phyloP scores from a whole-genome alignment of 2,797 vertebrate genomes.

The Hyperoplus immaculatus region DNA sequence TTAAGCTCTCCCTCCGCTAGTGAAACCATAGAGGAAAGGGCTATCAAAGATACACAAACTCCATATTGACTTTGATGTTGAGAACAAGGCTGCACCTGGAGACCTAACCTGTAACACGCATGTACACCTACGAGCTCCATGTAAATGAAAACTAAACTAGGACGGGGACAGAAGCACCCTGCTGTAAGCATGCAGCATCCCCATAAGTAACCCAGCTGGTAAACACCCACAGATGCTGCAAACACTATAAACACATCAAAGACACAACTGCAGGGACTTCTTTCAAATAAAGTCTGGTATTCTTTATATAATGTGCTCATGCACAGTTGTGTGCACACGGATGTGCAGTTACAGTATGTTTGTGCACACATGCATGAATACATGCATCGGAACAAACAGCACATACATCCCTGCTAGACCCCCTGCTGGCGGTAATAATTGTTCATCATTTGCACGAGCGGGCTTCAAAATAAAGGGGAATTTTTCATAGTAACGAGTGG shows the following conservation, averaged over 20 bases:
- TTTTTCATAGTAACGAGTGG: conserved; percentile 24
- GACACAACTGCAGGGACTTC: background rate
- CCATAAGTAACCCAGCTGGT: background rate
- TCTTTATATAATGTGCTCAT: conserved; percentile 1
- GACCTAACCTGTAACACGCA: conserved; percentile 18
- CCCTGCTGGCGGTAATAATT: conserved; percentile 51
- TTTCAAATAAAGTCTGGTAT: background rate
- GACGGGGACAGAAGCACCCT: background rate
- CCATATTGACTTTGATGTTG: conserved; percentile 55
- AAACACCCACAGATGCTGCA: background rate
- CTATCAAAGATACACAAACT: conserved; percentile 47
- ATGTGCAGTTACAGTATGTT: conserved; percentile 19
- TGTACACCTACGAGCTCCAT: background rate
- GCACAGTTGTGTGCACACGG: conserved; percentile 26
- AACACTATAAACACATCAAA: conserved; percentile 3
- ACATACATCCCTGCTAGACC: conserved; percentile 18
- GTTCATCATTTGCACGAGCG: conserved; percentile 56
- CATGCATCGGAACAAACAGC: conserved; percentile 33
- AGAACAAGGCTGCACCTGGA: conserved; percentile 36
- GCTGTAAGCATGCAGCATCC: conserved; percentile 4
- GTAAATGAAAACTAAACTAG: conserved; percentile 4
- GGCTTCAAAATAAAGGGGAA: conserved; percentile 33
- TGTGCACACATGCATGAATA: conserved; percentile 49
- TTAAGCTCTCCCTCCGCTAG: conserved; percentile 44
- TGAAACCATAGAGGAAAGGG: conserved; percentile 43